A percentile compares a stretch with the other conserved stretches of the same genome.
Evolutionary conservation across 2,113 vertebrate genomes (phyloP).

Genomic region (Quiscalus mexicanus): DNA sequence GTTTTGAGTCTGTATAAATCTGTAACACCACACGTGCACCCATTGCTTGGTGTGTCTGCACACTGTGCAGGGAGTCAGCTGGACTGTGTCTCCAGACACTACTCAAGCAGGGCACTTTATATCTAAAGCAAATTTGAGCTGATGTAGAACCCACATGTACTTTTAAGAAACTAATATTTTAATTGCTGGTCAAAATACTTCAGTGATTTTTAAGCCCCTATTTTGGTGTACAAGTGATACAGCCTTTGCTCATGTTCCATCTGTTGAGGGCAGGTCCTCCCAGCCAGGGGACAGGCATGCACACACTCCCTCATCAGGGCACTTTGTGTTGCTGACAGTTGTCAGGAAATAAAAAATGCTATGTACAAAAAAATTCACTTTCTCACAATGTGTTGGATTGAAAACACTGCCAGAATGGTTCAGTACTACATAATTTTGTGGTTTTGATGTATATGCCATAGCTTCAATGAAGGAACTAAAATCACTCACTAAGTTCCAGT

Average conservation of each 20-base stretch:
- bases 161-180: background rate
- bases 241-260: background rate
- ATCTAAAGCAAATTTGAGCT: background rate
- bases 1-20: background rate
- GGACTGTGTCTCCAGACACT: too few species aligned
- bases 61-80: background rate
- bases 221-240: background rate
- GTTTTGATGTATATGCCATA: background rate
- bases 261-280: background rate
- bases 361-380: background rate
- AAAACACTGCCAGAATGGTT: background rate
- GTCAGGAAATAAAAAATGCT: background rate
- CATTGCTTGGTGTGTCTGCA: background rate
- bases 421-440: background rate
- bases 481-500: background rate
- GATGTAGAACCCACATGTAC: background rate
- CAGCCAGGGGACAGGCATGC: background rate
- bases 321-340: background rate
- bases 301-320: background rate
- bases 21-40: fast-evolving
- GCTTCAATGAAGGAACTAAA: background rate
- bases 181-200: background rate
- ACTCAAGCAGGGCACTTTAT: background rate
- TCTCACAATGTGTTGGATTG: background rate
- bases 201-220: background rate